Percentiles rank a stretch among this genome's conserved stretches.
Evolutionary conservation across 2,113 vertebrate species (phyloP).

Genomic region (Melanerpes aurifrons): DNA sequence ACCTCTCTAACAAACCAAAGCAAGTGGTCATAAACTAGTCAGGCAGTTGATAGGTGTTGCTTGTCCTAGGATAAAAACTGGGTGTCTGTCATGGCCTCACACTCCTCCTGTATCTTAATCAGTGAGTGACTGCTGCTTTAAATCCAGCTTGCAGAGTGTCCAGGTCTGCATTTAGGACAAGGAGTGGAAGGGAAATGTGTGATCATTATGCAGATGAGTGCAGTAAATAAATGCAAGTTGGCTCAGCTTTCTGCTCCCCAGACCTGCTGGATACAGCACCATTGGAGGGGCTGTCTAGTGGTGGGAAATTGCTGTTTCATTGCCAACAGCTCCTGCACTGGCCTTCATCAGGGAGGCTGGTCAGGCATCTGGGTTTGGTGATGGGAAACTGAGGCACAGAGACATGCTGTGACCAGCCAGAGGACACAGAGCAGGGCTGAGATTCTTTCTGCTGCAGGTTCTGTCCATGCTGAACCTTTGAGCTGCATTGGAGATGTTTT

Average conservation of each 20-base stretch:
- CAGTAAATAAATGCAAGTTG: neutral
- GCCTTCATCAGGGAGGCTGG: neutral
- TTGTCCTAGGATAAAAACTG: neutral
- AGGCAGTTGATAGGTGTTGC: neutral
- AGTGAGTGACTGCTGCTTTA: neutral
- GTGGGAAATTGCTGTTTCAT: neutral
- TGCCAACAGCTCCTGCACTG: neutral
- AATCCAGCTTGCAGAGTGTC: neutral
- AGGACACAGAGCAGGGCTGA: neutral
- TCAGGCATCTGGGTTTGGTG: neutral
- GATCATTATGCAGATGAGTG: neutral
- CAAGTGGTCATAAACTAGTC: neutral
- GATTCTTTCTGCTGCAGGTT: neutral
- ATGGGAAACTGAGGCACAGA: neutral
- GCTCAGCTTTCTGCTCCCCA: neutral
- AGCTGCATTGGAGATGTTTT: neutral
- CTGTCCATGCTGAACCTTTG: neutral
- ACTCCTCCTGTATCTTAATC: neutral
- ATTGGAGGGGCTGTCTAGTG: neutral
- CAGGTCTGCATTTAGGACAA: neutral
- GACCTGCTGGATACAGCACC: neutral
- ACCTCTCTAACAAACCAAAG: neutral
- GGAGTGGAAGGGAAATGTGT: neutral
- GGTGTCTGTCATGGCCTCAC: neutral
- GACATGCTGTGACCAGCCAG: rapidly evolving